phyloP scores from a whole-genome alignment of 1,140 invertebrate genomes.

The Drosophila pruinosa region DNA sequence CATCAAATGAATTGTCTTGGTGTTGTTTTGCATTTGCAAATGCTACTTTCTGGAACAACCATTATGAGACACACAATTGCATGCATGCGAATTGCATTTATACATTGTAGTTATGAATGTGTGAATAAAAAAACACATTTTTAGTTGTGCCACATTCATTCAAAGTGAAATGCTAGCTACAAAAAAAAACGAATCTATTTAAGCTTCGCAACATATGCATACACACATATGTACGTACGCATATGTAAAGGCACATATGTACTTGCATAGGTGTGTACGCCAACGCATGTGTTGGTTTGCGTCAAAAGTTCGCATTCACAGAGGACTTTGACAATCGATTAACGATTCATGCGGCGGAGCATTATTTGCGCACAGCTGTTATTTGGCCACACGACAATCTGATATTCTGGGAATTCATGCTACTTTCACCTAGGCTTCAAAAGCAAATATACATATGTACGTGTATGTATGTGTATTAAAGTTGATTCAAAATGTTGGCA shows the following conservation, averaged over 20 bases:
- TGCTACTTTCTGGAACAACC: background rate
- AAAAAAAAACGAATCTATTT: background rate
- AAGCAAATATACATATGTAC: background rate
- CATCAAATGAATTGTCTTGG: too few relatives aligned
- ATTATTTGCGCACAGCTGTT: constrained; percentile 22
- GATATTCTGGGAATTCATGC: constrained; percentile 12
- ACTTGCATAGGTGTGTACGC: background rate
- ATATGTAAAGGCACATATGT: background rate
- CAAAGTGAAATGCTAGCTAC: background rate
- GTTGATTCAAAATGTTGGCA: constrained; percentile 27
- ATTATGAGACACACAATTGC: background rate
- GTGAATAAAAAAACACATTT: background rate
- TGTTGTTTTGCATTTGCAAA: too few relatives aligned
- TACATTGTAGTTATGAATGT: background rate
- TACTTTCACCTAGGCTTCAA: background rate
- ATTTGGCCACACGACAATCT: constrained; percentile 3
- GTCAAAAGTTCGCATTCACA: background rate
- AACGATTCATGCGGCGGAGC: constrained; percentile 18
- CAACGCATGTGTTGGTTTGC: background rate
- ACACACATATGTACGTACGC: background rate
- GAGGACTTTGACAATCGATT: constrained; percentile 22
- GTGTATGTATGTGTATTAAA: constrained; percentile 8
- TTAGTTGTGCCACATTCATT: background rate
- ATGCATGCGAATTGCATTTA: background rate
- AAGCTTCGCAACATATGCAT: background rate